Evolutionary conservation across 2,113 vertebrate genomes (phyloP).

Genomic region (Pimephales promelas): DNA sequence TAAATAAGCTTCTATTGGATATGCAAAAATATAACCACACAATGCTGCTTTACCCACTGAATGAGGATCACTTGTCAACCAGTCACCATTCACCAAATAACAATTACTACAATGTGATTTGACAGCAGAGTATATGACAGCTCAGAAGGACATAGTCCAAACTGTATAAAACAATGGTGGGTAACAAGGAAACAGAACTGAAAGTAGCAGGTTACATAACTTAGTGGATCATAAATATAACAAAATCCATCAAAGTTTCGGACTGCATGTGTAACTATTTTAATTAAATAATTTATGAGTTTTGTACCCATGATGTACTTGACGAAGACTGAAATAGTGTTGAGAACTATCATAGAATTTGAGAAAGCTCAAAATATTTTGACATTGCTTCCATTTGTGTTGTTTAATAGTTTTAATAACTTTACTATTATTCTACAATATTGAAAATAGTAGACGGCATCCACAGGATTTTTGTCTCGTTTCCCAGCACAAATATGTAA

Average conservation of each 20-base stretch:
- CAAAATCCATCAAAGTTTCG: not conserved
- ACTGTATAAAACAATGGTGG: constrained; percentile 58
- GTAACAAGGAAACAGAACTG: not conserved
- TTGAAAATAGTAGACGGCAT: not conserved
- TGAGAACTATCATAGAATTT: not conserved
- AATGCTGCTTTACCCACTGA: not conserved
- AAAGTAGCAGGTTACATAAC: not conserved
- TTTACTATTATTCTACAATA: not conserved
- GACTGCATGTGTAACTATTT: not conserved
- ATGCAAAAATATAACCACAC: not conserved
- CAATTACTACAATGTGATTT: constrained; percentile 15
- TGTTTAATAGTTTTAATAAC: not conserved
- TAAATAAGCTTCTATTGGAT: not conserved
- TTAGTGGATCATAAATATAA: constrained; percentile 10
- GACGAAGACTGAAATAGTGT: not conserved
- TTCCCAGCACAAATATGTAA: no score
- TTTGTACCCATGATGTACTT: not conserved
- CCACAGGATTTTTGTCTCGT: no score
- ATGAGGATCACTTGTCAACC: not conserved
- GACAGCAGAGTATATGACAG: constrained; percentile 6
- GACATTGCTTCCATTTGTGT: not conserved
- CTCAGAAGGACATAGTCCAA: constrained; percentile 62
- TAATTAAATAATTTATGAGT: no score
- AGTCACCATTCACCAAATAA: not conserved
- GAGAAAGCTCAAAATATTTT: not conserved